These are phyloP conservation scores for Myotis davidii DNA, from an alignment of 2,113 vertebrate genomes.

Conservation along the genomic window DNA sequence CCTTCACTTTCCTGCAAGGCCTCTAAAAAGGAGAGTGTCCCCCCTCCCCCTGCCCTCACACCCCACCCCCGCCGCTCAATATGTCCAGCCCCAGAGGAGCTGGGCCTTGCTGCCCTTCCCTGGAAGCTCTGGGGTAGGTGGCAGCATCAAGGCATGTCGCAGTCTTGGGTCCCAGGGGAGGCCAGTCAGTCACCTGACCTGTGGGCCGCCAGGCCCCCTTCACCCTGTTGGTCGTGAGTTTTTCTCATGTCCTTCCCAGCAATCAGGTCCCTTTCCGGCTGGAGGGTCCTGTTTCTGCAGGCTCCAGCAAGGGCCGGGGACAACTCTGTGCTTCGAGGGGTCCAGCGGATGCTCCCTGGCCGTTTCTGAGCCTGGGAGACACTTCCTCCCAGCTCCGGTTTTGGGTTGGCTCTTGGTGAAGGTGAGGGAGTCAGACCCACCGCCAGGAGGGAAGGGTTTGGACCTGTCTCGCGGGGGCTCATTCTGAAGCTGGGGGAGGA, in stretches of 20 bases:
- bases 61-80: too few species aligned
- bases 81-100: neutral
- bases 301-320: neutral
- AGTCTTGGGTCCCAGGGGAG: neutral
- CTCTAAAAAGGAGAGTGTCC: neutral
- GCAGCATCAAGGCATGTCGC: neutral
- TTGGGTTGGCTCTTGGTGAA: neutral
- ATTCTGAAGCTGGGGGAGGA: neutral
- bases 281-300: neutral
- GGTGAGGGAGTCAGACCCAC: neutral
- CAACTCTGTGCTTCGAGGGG: neutral
- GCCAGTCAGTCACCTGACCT: neutral
- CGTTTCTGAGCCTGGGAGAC: neutral
- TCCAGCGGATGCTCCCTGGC: neutral
- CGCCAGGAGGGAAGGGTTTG: neutral
- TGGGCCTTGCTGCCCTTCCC: neutral
- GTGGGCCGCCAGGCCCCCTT: neutral
- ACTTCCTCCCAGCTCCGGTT: neutral
- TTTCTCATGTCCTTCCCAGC: neutral
- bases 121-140: neutral
- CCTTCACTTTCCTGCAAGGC: neutral
- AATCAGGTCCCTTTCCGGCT: neutral
- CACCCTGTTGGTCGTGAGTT: neutral
- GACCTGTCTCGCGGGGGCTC: neutral
- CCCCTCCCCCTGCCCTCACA: fast-evolving